Percentiles rank a stretch among this genome's conserved stretches.
Evolutionary conservation across 2,888 invertebrate species (phyloP).

Genomic region (Melinopterus prodromus): DNA sequence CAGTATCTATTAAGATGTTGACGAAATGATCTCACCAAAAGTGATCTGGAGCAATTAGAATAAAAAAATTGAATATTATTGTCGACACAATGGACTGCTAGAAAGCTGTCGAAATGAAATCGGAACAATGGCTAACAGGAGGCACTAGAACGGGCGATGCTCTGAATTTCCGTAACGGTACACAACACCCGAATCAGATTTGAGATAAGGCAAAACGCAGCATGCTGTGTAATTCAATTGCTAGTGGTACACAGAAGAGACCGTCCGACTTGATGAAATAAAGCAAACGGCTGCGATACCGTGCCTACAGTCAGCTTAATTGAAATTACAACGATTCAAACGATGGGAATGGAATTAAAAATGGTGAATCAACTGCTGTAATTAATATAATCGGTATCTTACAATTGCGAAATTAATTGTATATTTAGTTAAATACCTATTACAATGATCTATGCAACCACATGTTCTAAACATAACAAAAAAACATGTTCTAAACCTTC

Average conservation of each 20-base stretch:
- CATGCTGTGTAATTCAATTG: slow-evolving; percentile 26
- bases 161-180: slow-evolving; percentile 33
- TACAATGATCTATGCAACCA: too few species aligned
- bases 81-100: background rate
- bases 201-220: slow-evolving; percentile 28
- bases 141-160: slow-evolving; percentile 7
- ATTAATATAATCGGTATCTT: background rate
- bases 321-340: slow-evolving; percentile 10
- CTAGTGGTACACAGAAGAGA: slow-evolving; percentile 11
- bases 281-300: background rate
- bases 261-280: slow-evolving; percentile 5
- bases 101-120: slow-evolving; percentile 14
- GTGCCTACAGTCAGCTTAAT: slow-evolving; percentile 9
- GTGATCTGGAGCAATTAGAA: background rate
- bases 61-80: background rate
- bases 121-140: slow-evolving; percentile 27
- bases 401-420: too few species aligned
- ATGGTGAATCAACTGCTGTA: background rate
- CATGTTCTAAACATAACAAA: too few species aligned
- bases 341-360: slow-evolving; percentile 10
- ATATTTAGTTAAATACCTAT: too few species aligned
- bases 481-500: too few species aligned
- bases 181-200: slow-evolving; percentile 32
- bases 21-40: background rate
- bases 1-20: background rate